Evolutionary conservation across 2,797 vertebrate genomes (phyloP).

Genomic region (Nasua narica): DNA sequence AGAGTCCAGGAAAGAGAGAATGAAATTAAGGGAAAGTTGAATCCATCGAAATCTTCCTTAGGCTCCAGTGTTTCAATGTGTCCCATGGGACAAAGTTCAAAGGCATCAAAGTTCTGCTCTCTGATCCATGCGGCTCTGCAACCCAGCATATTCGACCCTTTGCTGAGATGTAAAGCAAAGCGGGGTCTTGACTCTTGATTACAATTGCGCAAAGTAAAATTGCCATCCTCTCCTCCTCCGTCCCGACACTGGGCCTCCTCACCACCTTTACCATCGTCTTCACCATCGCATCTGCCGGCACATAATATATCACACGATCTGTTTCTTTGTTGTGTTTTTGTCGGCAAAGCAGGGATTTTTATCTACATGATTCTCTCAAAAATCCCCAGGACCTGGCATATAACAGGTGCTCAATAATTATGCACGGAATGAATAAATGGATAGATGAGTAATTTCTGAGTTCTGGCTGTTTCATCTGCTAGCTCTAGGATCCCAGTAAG

Average conservation of each 20-base stretch:
- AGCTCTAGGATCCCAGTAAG: neutral
- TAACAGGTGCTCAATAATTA: neutral
- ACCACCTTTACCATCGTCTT: neutral
- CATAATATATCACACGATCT: accelerated
- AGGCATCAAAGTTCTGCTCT: neutral
- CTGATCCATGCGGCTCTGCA: neutral
- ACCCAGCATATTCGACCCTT: neutral
- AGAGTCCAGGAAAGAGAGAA: neutral
- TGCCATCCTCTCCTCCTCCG: neutral
- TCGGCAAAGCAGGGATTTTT: neutral
- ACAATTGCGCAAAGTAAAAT: too few relatives aligned
- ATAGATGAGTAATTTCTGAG: neutral
- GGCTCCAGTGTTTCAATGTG: neutral
- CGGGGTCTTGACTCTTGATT: neutral
- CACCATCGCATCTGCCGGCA: neutral
- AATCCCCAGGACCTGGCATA: neutral
- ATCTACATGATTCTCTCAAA: neutral
- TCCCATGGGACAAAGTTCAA: neutral
- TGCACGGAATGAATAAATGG: neutral
- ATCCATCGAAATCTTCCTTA: neutral
- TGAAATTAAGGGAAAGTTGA: neutral
- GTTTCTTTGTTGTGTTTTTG: neutral
- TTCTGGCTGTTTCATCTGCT: neutral
- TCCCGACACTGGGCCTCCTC: neutral
- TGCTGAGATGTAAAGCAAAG: neutral